phyloP scores from a whole-genome alignment of 2,797 vertebrate genomes.

The Tachyglossus aculeatus region DNA sequence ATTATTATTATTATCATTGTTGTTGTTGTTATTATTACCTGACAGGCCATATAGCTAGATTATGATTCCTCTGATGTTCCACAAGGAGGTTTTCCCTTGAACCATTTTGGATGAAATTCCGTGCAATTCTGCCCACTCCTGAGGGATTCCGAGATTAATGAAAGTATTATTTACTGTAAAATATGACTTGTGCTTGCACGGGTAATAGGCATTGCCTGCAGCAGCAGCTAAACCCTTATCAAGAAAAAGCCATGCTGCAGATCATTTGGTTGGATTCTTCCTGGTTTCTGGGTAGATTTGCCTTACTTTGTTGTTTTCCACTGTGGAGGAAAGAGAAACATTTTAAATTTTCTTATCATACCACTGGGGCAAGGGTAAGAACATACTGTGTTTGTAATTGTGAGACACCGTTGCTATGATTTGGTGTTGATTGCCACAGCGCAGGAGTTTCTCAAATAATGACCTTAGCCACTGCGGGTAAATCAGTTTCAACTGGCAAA shows the following conservation, averaged over 20 bases:
- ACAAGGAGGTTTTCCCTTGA: neutral
- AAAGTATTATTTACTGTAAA: slow-evolving; percentile 30
- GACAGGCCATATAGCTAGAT: too few relatives aligned
- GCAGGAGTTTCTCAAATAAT: neutral
- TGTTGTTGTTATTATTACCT: too few relatives aligned
- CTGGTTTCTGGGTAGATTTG: slow-evolving; percentile 42
- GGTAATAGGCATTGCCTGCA: slow-evolving; percentile 44
- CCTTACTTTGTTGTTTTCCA: slow-evolving; percentile 25
- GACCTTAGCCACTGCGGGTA: neutral
- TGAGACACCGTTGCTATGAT: neutral
- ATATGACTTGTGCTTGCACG: slow-evolving; percentile 23
- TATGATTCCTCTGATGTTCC: too few relatives aligned
- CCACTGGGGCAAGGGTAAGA: neutral
- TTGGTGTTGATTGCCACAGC: neutral
- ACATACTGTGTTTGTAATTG: neutral
- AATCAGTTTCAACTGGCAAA: neutral
- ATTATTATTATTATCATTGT: too few relatives aligned
- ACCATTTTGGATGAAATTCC: neutral
- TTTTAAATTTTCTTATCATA: slow-evolving; percentile 13
- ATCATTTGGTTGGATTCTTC: slow-evolving; percentile 64
- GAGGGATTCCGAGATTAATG: slow-evolving; percentile 39
- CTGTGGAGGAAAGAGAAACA: slow-evolving; percentile 10
- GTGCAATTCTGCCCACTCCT: slow-evolving; percentile 15
- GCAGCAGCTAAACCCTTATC: slow-evolving; percentile 46
- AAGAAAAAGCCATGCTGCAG: slow-evolving; percentile 56